Evolutionary conservation across 2,797 vertebrate genomes (phyloP).

Genomic region (Sylvia borin): DNA sequence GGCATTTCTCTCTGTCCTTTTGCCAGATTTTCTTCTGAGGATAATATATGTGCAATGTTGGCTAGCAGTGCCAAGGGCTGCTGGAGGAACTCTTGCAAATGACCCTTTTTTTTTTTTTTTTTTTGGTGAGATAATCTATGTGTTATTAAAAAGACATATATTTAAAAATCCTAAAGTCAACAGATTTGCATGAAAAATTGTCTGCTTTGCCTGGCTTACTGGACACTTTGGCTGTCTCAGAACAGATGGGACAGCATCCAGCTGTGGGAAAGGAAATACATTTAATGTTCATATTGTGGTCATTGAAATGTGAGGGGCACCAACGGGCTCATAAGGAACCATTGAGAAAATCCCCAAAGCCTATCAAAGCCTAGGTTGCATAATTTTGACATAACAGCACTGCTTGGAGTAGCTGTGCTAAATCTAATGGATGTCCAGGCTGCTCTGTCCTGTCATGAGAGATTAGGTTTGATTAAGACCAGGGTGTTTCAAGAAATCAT

Average conservation of each 20-base stretch:
- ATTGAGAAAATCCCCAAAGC: constrained; percentile 57
- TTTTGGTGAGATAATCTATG: constrained; percentile 46
- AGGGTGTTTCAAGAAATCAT: constrained; percentile 24
- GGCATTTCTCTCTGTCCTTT: constrained; percentile 36
- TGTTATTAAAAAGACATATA: constrained; percentile 61
- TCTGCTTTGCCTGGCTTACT: constrained; percentile 45
- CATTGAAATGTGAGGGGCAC: constrained; percentile 51
- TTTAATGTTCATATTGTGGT: constrained; percentile 34
- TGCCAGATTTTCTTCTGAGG: constrained; percentile 38
- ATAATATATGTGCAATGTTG: not conserved
- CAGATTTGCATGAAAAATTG: constrained; percentile 65
- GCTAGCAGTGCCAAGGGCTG: constrained; percentile 9
- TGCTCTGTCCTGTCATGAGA: constrained; percentile 26
- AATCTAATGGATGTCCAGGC: constrained; percentile 12
- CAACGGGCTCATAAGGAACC: constrained; percentile 28
- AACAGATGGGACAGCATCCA: constrained; percentile 64
- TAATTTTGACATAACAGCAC: constrained; percentile 31
- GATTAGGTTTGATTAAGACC: constrained; percentile 47
- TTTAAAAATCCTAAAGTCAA: constrained; percentile 65
- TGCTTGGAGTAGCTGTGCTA: constrained; percentile 26
- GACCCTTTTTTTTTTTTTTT: not conserved
- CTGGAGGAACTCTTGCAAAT: constrained; percentile 26
- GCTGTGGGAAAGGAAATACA: constrained; percentile 65
- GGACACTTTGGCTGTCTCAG: constrained; percentile 60
- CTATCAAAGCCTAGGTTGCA: constrained; percentile 42